A percentile compares a stretch with the other conserved stretches of the same genome.
Evolutionary conservation across 2,113 vertebrate species (phyloP).

Genomic region (Spizaetus ornatus): DNA sequence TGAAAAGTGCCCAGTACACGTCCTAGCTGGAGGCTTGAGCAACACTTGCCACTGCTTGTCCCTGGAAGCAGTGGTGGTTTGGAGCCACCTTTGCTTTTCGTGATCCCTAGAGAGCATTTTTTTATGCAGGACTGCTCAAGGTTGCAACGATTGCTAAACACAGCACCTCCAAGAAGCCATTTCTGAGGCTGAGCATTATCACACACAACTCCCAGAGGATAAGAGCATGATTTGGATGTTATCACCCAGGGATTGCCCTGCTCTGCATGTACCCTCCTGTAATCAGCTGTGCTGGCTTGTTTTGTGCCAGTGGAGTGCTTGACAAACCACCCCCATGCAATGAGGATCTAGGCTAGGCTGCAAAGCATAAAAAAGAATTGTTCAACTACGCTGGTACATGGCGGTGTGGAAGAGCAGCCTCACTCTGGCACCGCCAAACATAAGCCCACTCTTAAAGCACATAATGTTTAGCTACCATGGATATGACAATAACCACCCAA

Average conservation of each 20-base stretch:
- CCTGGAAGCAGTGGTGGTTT: not conserved
- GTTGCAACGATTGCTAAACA: not conserved
- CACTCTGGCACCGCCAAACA: not conserved
- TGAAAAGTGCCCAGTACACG: not conserved
- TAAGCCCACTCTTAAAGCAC: not conserved
- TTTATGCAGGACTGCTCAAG: not conserved
- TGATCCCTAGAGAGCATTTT: not conserved
- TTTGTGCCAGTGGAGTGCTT: not conserved
- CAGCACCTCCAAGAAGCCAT: not conserved
- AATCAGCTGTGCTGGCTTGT: not conserved
- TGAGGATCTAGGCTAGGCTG: not conserved
- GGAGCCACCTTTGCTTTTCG: not conserved
- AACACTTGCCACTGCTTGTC: not conserved
- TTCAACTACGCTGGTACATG: not conserved
- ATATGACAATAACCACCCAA: not conserved
- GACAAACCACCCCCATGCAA: not conserved
- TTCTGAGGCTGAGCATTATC: not conserved
- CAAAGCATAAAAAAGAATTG: not conserved
- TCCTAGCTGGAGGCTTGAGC: not conserved
- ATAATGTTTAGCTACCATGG: not conserved
- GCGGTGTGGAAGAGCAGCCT: not conserved
- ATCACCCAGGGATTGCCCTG: not conserved
- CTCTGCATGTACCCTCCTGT: not conserved
- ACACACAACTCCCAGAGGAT: not conserved
- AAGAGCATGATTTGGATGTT: not conserved